Base-by-base conservation (phyloP, 2,113 vertebrate genomes). In the Forbesichthys papilliferus region DNA sequence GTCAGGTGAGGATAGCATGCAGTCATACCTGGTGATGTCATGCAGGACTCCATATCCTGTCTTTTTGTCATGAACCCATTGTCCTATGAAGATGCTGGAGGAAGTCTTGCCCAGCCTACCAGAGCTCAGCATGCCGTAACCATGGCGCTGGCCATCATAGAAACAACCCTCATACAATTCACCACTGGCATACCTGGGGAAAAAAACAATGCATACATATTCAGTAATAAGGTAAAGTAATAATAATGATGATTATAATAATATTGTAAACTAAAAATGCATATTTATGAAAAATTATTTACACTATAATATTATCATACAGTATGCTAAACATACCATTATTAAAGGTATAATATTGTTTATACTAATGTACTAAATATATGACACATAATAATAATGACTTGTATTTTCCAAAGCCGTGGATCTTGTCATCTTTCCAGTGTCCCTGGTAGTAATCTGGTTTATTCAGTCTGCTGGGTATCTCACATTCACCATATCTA, bases 111-210 rank as follows among this genome's bases (percentile, higher is more conserved):
- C 94, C 76, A 96, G 72, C 69, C 95, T 96, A 14, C 98, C 96
- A 0, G 96, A 96, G 74, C 95, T 94, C 48, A 98, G 92, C 85
- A 99, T 95, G 12, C 97, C 96, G 0, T 98, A 97, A n/a, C 98
- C 96, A 0, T 99, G 95, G 1, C 97, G 92, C 90, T 93, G 92
- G 52, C 96, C 95, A 7, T 99, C 96, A 66, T 91, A 94, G 72
- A 99, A 99, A 61, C 93, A 96, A n/a, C 98, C 98, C 81, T 99
- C 97, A 3, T 97, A 99, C 11, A 99, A 95, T 85, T 99, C 96
- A 0, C 97, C 96, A 0, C 88, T 93, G 16, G 95, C 95, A 12
- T 97, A 98, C 86, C 98, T 99, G 63, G 0, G 69, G 11, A 7
- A 57, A 5, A n/a, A 56, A 14, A 61, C 69, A 69, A 61, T 53